Evolutionary conservation across 2,888 invertebrate species (phyloP).

Genomic region (Ectemnius lituratus): DNA sequence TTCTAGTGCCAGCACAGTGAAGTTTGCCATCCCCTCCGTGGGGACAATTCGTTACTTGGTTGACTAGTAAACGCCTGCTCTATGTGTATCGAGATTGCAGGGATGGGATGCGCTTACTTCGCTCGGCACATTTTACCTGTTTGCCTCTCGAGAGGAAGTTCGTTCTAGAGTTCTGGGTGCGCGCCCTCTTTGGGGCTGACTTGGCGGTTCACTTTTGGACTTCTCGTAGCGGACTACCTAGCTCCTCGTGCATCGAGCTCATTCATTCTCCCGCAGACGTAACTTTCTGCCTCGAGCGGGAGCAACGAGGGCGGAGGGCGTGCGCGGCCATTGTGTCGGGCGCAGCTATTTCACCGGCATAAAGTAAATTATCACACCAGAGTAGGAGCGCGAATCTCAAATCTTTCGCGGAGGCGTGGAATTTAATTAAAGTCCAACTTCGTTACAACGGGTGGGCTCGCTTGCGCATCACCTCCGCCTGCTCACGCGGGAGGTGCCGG

Average conservation of each 20-base stretch:
- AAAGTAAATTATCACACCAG: constrained; percentile 35
- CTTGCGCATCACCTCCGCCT: background rate
- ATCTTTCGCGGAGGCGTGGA: constrained; percentile 42
- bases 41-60: too few species aligned
- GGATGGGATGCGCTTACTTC: too few species aligned
- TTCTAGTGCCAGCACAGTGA: too few species aligned
- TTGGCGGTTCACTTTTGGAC: constrained; percentile 9
- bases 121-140: constrained; percentile 14
- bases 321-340: constrained; percentile 19
- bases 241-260: constrained; percentile 23
- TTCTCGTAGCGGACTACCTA: background rate
- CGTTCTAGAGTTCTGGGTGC: too few species aligned
- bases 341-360: background rate
- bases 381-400: constrained; percentile 27
- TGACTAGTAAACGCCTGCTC: too few species aligned
- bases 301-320: too few species aligned
- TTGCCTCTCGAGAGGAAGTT: background rate
- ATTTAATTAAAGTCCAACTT: constrained; percentile 43
- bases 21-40: too few species aligned
- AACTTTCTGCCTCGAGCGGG: constrained; percentile 30
- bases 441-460: constrained; percentile 14
- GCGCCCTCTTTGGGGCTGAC: too few species aligned
- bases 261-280: constrained; percentile 33
- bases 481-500: background rate
- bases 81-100: too few species aligned